phyloP scores from a whole-genome alignment of 1,140 invertebrate genomes.

The Drosophila auraria region DNA sequence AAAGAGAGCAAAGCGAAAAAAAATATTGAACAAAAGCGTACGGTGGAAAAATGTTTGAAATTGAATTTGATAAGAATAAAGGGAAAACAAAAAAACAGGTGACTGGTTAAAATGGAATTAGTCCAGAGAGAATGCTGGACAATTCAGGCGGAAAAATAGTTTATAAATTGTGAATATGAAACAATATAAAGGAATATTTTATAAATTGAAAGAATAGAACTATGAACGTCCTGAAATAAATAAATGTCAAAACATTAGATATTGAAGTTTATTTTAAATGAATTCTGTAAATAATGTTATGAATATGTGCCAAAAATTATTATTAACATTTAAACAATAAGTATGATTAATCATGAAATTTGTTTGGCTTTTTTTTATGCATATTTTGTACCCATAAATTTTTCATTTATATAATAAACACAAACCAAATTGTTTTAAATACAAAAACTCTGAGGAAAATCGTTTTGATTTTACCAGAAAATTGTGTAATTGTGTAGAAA shows the following conservation, averaged over 20 bases:
- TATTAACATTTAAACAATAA: not conserved
- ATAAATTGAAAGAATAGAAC: not conserved
- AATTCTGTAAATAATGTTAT: too few species aligned
- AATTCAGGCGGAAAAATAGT: slow-evolving; percentile 14
- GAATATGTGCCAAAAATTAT: not conserved
- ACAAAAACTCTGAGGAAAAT: too few species aligned
- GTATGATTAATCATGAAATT: not conserved
- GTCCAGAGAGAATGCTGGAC: not conserved
- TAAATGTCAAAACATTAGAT: not conserved
- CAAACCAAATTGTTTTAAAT: too few species aligned
- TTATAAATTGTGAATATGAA: not conserved
- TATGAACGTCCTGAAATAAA: not conserved
- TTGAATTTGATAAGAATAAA: slow-evolving; percentile 77
- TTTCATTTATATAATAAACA: too few species aligned
- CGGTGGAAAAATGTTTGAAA: slow-evolving; percentile 75
- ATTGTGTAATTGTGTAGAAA: too few species aligned
- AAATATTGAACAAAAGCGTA: slow-evolving; percentile 77
- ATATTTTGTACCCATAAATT: too few species aligned
- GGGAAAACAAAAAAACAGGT: slow-evolving; percentile 32
- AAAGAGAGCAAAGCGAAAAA: slow-evolving; percentile 32
- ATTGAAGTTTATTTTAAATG: not conserved
- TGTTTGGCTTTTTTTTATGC: too few species aligned
- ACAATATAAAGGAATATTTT: not conserved
- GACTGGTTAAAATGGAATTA: slow-evolving; percentile 29
- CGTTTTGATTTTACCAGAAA: too few species aligned